Base-by-base conservation (phyloP, 1,140 invertebrate genomes). In the Atta colombica region DNA sequence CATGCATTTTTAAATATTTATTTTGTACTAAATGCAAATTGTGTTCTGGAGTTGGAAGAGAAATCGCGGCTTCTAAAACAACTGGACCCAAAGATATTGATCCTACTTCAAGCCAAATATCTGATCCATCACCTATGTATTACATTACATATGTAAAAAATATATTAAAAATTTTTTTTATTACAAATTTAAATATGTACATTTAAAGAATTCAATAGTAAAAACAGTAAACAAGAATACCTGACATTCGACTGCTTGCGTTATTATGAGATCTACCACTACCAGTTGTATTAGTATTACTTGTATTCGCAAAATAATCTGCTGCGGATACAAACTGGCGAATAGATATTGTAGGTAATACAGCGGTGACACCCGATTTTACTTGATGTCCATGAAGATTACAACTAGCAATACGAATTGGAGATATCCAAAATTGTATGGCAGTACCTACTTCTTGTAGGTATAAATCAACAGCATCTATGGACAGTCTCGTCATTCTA, bases 351-450 rank as follows among this genome's bases (percentile, higher is more conserved):
- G 97, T 97, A 49, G 98, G 98, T 77, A 99, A 93, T 55, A 99
- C 96, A 39, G 97, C 97, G n/a, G 98, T 99, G 4, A 99, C 96
- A 0, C 99, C 99, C 28, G 97, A 97, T 89, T 98, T 97, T 8
- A 98, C 98, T 91, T 98, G 97, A 88, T 97, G 97, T 0, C 98
- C 98, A 94, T 99, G 99, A 8, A 99, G 96, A 96, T 99, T 99
- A 93, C 99, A 99, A 45, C 97, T 98, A 18, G 98, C 97, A 60
- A 99, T 93, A 61, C 98, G 96, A 21, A 99, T 96, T 4, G 99
- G 98, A 66, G 97, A 98, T 93, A 98, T 97, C 97, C 98, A 98
- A 0, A 99, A 93, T 94, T 99, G 98, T 31, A 99, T 95, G 0
- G 98, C 98, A 10, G 98, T 98, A 21, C 98, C 98, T 31, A 96